These are phyloP conservation scores for Gymnorhina tibicen DNA, from an alignment of 2,113 vertebrate genomes.

Conservation along the genomic window DNA sequence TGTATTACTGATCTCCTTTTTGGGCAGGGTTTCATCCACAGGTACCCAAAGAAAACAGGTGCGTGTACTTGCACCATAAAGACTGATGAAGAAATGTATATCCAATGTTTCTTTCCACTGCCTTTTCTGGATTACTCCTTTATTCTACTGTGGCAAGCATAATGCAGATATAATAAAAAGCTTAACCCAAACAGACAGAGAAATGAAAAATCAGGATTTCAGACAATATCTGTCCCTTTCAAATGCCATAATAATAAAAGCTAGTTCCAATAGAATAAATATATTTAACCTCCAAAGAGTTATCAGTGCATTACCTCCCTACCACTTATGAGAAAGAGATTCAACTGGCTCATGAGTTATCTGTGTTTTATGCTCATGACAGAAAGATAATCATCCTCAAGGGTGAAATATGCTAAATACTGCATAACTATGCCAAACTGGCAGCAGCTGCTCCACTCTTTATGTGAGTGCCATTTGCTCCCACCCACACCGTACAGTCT, in stretches of 20 bases:
- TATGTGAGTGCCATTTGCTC: slow-evolving; percentile 14
- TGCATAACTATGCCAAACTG: slow-evolving; percentile 27
- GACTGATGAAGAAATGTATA: not conserved
- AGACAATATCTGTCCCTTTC: not conserved
- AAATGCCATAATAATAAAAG: slow-evolving; percentile 22
- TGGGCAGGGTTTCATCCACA: not conserved
- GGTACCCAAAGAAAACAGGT: not conserved
- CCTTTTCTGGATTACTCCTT: not conserved
- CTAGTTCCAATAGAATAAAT: not conserved
- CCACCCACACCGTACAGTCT: not conserved
- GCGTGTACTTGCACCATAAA: not conserved
- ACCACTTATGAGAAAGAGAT: slow-evolving; percentile 25
- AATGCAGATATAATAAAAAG: slow-evolving; percentile 53
- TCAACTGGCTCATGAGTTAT: slow-evolving; percentile 35
- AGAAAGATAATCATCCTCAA: slow-evolving; percentile 54
- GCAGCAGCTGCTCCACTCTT: slow-evolving; percentile 26
- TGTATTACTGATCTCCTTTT: not conserved
- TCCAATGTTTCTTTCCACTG: not conserved
- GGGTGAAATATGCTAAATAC: slow-evolving; percentile 41
- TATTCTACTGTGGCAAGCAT: not conserved
- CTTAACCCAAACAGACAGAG: not conserved
- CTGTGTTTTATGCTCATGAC: slow-evolving; percentile 41
- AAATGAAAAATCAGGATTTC: slow-evolving; percentile 54
- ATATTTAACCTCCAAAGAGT: slow-evolving; percentile 31
- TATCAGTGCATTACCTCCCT: slow-evolving; percentile 5